Percentiles rank a stretch among this genome's conserved stretches.
These are phyloP conservation scores for Myotis davidii DNA, from an alignment of 2,113 vertebrate genomes.

Conservation along the genomic window DNA sequence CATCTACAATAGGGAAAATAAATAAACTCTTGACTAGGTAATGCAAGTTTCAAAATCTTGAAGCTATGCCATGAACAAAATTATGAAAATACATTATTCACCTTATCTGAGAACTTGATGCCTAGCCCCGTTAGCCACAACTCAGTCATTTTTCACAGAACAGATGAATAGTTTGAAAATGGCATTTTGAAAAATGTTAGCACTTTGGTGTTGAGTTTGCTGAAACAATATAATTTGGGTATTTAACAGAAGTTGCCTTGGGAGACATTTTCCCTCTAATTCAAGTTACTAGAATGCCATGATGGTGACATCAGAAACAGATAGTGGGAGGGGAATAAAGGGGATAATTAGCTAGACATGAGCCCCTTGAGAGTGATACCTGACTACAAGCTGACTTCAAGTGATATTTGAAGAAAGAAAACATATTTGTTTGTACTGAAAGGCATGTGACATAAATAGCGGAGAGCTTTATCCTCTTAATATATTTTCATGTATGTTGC, in stretches of 20 bases:
- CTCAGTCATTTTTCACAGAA: slow-evolving; percentile 66
- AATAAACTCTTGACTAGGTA: slow-evolving; percentile 56
- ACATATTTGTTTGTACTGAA: neutral
- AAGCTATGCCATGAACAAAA: slow-evolving; percentile 35
- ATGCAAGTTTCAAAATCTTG: slow-evolving; percentile 9
- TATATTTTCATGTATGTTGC: neutral
- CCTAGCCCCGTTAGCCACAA: slow-evolving; percentile 34
- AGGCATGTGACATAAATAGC: neutral
- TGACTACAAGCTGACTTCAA: neutral
- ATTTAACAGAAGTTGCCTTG: slow-evolving; percentile 62
- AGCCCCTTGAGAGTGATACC: neutral
- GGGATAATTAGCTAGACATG: neutral
- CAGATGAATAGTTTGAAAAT: slow-evolving; percentile 66
- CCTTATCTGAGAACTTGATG: slow-evolving; percentile 50
- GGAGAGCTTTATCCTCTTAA: neutral
- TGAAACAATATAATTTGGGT: slow-evolving; percentile 70
- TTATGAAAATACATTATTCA: slow-evolving; percentile 24
- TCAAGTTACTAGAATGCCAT: neutral
- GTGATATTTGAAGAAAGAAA: neutral
- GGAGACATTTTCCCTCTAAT: slow-evolving; percentile 50
- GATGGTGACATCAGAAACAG: neutral
- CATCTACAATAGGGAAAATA: slow-evolving; percentile 22
- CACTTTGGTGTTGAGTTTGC: slow-evolving; percentile 63
- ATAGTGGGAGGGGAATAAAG: too few species aligned
- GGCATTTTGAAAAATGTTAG: slow-evolving; percentile 75